Base-by-base conservation (phyloP, 2,888 invertebrate species). In the Tenthredo distinguenda region DNA sequence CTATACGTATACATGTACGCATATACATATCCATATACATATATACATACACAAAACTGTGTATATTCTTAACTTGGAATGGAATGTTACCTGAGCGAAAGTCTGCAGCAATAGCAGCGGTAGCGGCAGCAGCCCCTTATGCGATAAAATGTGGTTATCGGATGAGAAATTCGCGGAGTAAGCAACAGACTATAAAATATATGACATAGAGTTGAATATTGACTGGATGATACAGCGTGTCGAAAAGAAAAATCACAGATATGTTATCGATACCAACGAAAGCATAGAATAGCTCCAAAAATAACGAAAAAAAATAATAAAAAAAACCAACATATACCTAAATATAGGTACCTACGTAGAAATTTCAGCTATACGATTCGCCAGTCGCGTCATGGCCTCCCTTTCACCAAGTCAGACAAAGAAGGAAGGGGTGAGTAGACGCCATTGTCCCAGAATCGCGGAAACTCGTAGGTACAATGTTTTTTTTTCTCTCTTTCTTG, bases 11-110 rank as follows among this genome's bases (percentile, higher is more conserved):
- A 26, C 47, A 47, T 12, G 15, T 47, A 4, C 1, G 0, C 47
- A 47, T 47, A 47, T 15, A 12, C 47, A 47, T 47, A 47, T 47
- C 3, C 47, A 47, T 47, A 47, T 47, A 47, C 4, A 47, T 47
- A 15, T 47, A 47, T 47, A 47, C 47, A 47, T 47, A 47, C 47
- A 47, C 40, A 74, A 74, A 74, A 37, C 40, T 74, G 40, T 21
- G 40, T 40, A 21, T 34, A 50, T 55, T 77, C 77, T 77, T 34
- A 34, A 77, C 31, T 77, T 55, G 77, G 77, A 77, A 77, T 55
- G 77, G 77, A 77, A 77, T 77, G 77, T 55, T 55, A 77, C 77
- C 77, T 55, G 50, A 77, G 77, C 77, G 81, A 81, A 81, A 81
- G 81, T 81, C 58, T 18, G n/a, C 26, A 26, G 77, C 47, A 55